Percentiles rank a stretch among this genome's conserved stretches.
phyloP scores from a whole-genome alignment of 2,797 vertebrate species.

The Artibeus jamaicensis region DNA sequence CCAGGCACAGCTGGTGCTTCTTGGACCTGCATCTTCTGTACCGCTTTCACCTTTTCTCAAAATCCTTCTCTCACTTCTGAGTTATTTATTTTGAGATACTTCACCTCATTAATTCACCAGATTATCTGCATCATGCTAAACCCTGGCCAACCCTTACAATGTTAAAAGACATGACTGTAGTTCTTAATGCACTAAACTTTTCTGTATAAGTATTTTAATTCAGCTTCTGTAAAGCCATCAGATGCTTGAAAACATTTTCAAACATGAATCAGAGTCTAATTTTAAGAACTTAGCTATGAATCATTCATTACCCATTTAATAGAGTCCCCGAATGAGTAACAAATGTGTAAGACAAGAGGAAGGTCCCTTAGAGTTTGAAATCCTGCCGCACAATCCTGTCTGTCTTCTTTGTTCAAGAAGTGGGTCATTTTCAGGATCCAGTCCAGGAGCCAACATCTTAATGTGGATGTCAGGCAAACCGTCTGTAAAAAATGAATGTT shows the following conservation, averaged over 20 bases:
- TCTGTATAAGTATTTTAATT: not conserved
- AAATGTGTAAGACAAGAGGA: not conserved
- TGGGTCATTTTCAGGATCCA: conserved; percentile 34
- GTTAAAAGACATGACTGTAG: not conserved
- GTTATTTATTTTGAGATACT: not conserved
- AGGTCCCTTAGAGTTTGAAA: not conserved
- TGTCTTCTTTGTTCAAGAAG: conserved; percentile 40
- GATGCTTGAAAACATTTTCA: not conserved
- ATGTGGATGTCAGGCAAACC: not conserved
- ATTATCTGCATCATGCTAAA: not conserved
- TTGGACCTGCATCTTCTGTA: not conserved
- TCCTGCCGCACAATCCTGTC: not conserved
- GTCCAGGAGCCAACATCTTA: conserved; percentile 1
- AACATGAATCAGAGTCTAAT: not conserved
- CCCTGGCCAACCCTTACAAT: not conserved
- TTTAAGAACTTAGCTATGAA: not conserved
- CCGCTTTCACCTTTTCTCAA: not conserved
- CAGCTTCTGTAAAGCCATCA: not conserved
- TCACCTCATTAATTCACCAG: too few relatives aligned
- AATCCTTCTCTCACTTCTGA: not conserved
- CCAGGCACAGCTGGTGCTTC: too few relatives aligned
- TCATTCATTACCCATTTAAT: not conserved
- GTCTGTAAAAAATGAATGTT: conserved; percentile 56
- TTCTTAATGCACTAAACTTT: conserved; percentile 1
- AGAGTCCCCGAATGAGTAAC: not conserved